These are phyloP conservation scores for Cacoxenus indagator DNA, from an alignment of 2,888 invertebrate species.

Conservation along the genomic window DNA sequence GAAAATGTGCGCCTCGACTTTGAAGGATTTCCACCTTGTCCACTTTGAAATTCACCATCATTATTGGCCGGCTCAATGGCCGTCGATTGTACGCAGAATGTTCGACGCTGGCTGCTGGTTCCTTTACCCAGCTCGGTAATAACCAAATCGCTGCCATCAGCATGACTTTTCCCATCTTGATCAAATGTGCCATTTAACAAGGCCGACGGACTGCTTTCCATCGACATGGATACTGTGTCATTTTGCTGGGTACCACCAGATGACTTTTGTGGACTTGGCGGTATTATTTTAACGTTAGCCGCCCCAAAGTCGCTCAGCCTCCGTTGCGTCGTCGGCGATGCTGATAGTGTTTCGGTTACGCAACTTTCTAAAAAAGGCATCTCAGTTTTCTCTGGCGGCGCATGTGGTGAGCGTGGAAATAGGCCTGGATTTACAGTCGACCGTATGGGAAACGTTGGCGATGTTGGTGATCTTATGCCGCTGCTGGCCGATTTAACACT, in stretches of 20 bases:
- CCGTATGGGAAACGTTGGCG: slow-evolving; percentile 55
- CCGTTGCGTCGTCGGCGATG: slow-evolving; percentile 19
- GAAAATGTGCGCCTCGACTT: background rate
- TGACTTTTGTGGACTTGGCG: slow-evolving; percentile 37
- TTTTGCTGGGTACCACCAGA: slow-evolving; percentile 18
- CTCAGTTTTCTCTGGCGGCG: slow-evolving; percentile 37
- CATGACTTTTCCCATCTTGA: no score
- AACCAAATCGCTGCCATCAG: background rate
- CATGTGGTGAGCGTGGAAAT: slow-evolving; percentile 58
- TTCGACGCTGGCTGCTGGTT: slow-evolving; percentile 19
- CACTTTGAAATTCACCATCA: background rate
- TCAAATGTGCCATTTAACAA: slow-evolving; percentile 38
- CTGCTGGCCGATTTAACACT: slow-evolving; percentile 24
- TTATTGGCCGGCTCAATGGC: background rate
- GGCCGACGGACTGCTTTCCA: background rate
- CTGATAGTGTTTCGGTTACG: slow-evolving; percentile 32
- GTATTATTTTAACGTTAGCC: slow-evolving; percentile 32
- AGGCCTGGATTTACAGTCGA: slow-evolving; percentile 30
- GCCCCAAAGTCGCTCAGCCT: slow-evolving; percentile 24
- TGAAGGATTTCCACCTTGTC: slow-evolving; percentile 6
- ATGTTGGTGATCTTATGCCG: slow-evolving; percentile 36
- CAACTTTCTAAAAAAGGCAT: slow-evolving; percentile 55
- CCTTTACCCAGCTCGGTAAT: background rate
- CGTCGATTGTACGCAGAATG: slow-evolving; percentile 9
- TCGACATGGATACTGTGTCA: slow-evolving; percentile 28